These are phyloP conservation scores for Dioctria rufipes DNA, from an alignment of 2,888 invertebrate genomes.

Conservation along the genomic window DNA sequence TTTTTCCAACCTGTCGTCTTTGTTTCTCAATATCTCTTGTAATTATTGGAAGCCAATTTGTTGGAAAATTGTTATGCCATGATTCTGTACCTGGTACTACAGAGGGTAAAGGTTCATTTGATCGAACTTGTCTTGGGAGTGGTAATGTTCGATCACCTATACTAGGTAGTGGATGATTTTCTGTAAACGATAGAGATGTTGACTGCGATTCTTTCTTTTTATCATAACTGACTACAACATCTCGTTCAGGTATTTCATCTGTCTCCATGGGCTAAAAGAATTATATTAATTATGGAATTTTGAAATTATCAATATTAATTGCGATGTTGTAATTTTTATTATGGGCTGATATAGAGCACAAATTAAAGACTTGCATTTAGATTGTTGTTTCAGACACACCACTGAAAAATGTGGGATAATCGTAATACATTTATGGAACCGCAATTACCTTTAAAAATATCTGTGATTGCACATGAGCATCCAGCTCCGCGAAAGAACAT, in stretches of 20 bases:
- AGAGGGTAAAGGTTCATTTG: constrained; percentile 71
- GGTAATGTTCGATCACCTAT: constrained; percentile 30
- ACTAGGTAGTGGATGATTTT: neutral
- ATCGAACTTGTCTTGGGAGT: constrained; percentile 57
- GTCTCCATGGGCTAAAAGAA: constrained; percentile 72
- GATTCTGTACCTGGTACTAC: constrained; percentile 74
- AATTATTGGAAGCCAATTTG: constrained; percentile 92
- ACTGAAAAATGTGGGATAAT: no score
- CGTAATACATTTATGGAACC: no score
- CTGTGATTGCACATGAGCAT: no score
- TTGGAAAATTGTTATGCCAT: constrained; percentile 78
- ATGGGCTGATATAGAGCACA: no score
- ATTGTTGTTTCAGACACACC: no score
- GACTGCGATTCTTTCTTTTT: constrained; percentile 61
- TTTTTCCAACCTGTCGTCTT: constrained; percentile 72
- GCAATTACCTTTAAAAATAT: no score
- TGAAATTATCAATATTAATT: no score
- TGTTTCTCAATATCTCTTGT: constrained; percentile 85
- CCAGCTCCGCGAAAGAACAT: no score
- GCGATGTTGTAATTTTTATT: no score
- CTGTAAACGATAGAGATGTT: constrained; percentile 59
- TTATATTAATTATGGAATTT: neutral
- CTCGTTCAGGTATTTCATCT: constrained; percentile 68
- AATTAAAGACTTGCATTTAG: no score
- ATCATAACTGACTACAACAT: constrained; percentile 60